Conservation (phyloP, 2,888 invertebrate genomes). For the Chrysolina americana region DNA sequence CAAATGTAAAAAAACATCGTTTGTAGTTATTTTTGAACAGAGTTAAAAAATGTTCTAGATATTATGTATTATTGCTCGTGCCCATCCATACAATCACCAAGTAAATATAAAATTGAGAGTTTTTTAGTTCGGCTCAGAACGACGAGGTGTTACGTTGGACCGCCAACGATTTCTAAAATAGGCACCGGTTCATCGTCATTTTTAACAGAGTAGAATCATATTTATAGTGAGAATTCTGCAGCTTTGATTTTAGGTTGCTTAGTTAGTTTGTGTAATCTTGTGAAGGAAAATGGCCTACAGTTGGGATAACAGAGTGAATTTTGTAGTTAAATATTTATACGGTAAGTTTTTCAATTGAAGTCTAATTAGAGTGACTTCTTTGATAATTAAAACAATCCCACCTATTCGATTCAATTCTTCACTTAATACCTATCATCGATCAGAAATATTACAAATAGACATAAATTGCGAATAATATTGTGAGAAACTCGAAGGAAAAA, state of each 20-base stretch:
- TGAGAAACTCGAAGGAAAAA: no score
- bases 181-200: constrained; percentile 56
- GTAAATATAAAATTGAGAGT: constrained; percentile 22
- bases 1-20: neutral
- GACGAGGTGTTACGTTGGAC: constrained; percentile 39
- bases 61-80: neutral
- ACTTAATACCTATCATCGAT: no score
- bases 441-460: no score
- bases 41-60: neutral
- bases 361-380: neutral
- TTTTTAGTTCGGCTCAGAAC: constrained; percentile 36
- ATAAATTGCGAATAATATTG: no score
- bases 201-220: constrained; percentile 49
- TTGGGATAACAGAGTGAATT: constrained; percentile 88
- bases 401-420: no score
- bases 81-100: constrained; percentile 10
- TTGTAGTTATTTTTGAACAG: neutral
- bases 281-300: constrained; percentile 79
- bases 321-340: constrained; percentile 86
- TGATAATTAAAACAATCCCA: neutral
- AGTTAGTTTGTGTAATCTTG: constrained; percentile 28
- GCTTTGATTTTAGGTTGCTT: constrained; percentile 27
- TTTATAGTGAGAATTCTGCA: constrained; percentile 39
- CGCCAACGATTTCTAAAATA: constrained; percentile 58
- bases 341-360: constrained; percentile 73